Evolutionary conservation across 2,888 invertebrate species (phyloP), one percentile per base, ranked within the genome.

Genomic region (Drosophila cognata): DNA sequence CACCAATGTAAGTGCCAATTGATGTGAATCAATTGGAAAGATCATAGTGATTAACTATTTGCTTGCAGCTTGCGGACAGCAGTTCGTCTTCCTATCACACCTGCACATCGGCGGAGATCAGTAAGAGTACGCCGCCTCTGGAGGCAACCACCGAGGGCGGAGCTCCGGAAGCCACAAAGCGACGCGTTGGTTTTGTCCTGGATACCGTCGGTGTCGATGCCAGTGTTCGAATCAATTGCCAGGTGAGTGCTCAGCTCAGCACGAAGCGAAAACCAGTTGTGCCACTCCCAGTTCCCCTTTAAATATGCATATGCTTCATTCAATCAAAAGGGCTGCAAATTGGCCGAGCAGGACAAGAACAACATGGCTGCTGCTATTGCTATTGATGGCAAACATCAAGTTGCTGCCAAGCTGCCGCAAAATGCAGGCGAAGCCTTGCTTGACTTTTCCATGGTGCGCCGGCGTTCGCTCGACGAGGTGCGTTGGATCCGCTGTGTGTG

Each of bases 11-110:
- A 73, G 69, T 71, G 11, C 8, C 7, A 10, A 28, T 11, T 18
- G 0, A 29, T 25, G 29, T 7, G 16, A n/a, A 8, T 56, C 4
- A 31, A 2, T 0, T 48, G 6, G 8, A 8, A 46, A 18, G 28
- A 25, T 46, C 8, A 4, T 46, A 25, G 8, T 46, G 46, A 16
- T 46, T 25, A 46, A 16, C 28, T 4, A 16, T 41, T 53, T 36
- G 13, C 41, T 65, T 78, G 0, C 29, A 92, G 92, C 57, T 88
- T 51, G 71, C 87, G 76, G 93, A 93, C 57, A 92, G 91, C 60
- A 92, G 91, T 51, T 86, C 91, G 3, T 92, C 93, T 1, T 93
- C 93, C 2, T 93, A 92, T 75, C 91, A 93, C 65, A 93, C 93
- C 3, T 93, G 93, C 64, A 90, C 88, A 4, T 93, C 93, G n/a